A percentile compares a stretch with the other conserved stretches of the same genome.
phyloP scores from a whole-genome alignment of 2,113 vertebrate genomes.

The Corythornis cristatus region DNA sequence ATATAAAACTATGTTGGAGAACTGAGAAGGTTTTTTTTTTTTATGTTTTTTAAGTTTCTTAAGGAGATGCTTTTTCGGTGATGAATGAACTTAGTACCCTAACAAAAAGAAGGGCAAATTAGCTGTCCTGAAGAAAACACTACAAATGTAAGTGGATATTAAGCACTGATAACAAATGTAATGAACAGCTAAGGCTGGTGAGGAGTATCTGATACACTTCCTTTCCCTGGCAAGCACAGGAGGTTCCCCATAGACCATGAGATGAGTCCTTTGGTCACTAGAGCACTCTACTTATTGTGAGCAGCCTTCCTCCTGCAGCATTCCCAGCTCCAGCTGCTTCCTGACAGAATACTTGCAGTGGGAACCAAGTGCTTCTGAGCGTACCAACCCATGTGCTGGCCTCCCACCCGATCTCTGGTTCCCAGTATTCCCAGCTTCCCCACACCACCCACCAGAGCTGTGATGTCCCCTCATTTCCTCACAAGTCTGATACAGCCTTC shows the following conservation, averaged over 20 bases:
- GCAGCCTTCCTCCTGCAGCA: not conserved
- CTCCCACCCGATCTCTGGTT: not conserved
- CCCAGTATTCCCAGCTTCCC: not conserved
- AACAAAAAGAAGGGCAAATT: not conserved
- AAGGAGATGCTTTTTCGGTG: not conserved
- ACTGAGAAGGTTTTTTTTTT: not conserved
- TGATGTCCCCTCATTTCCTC: not conserved
- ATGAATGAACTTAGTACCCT: not conserved
- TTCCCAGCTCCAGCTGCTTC: slow-evolving; percentile 7
- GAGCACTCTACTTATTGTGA: not conserved
- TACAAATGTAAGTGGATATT: not conserved
- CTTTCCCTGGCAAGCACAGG: not conserved
- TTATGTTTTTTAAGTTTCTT: not conserved
- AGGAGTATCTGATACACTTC: not conserved
- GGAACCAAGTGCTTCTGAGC: not conserved
- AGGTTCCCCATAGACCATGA: not conserved
- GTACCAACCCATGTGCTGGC: fast-evolving
- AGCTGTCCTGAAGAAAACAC: not conserved
- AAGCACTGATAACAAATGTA: not conserved
- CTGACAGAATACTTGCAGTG: fast-evolving
- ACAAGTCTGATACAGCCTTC: not conserved
- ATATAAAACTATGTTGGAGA: not conserved
- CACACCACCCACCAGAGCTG: not conserved
- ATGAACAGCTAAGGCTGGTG: not conserved
- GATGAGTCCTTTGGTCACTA: not conserved